Evolutionary conservation across 1,140 invertebrate genomes (phyloP), one percentile per base, ranked within the genome.

Genomic region (Tetramorium simillimum): DNA sequence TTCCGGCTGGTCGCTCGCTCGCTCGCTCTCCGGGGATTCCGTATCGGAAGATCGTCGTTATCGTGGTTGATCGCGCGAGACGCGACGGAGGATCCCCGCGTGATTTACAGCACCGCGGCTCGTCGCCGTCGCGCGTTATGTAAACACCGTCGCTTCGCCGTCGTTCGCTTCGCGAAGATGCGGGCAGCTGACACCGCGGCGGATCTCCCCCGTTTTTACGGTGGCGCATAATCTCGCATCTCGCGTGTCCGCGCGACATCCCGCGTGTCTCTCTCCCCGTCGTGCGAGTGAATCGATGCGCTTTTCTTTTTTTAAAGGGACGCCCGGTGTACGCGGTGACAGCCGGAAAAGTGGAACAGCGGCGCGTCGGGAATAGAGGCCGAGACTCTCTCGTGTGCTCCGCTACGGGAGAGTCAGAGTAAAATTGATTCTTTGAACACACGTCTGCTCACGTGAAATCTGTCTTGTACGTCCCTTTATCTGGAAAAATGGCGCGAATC

Each of bases 131-230:
- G 28, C 49, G 49, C 49, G 49, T 76, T 85, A 85, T 63, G 56
- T 85, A 85, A 85, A 85, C 56, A 76, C 24, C 24, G 28, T 49
- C 60, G 60, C 60, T 33, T 18, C 21, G 21, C 24, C 14, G 62
- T n/a, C 62, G 18, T 37, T 65, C 62, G 33, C 33, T 37, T 14
- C 16, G 18, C 33, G 33, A 40, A 40, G 9, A n/a, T 16, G 10
- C 33, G 18, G 18, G 37, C 18, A 21, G 63, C n/a, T 21, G 33
- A 65, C 33, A 65, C 33, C 33, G 16, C 33, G 33, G 33, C 0
- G 16, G 9, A 40, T 3, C 33, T 33, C 33, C 33, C 33, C 18
- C 33, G 62, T 46, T 51, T 51, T 49, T 3, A 46, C 49, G 14
- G 7, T 43, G 7, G 51, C 18, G 51, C 18, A 18, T 62, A 46